A percentile compares a stretch with the other conserved stretches of the same genome.
Evolutionary conservation across 2,113 vertebrate genomes (phyloP).

Genomic region (Halichoeres trimaculatus): DNA sequence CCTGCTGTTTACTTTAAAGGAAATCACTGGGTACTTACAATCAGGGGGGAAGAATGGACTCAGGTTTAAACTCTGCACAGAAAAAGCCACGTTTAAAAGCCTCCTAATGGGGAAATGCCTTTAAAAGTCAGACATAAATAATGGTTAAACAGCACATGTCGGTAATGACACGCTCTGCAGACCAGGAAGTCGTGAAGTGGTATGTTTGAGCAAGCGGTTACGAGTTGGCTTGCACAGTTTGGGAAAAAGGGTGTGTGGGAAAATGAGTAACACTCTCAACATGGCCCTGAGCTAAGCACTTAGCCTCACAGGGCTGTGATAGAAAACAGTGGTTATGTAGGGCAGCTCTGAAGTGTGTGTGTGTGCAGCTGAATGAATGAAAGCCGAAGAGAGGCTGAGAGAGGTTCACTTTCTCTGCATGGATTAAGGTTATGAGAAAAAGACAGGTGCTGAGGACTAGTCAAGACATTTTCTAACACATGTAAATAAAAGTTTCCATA

Average conservation of each 20-base stretch:
- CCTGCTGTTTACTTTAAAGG: slow-evolving; percentile 1
- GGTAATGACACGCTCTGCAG: neutral
- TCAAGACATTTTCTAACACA: neutral
- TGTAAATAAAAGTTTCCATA: neutral
- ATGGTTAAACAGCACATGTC: neutral
- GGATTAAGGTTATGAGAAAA: neutral
- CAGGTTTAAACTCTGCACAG: neutral
- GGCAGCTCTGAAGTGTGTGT: slow-evolving; percentile 17
- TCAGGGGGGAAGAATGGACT: neutral
- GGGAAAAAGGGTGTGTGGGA: slow-evolving; percentile 24
- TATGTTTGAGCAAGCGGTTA: slow-evolving; percentile 6
- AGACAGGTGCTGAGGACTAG: neutral
- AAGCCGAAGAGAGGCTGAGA: neutral
- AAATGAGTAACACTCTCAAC: slow-evolving; percentile 25
- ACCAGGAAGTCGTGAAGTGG: neutral
- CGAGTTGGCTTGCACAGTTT: neutral
- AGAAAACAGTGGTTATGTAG: slow-evolving; percentile 7
- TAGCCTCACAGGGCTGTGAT: neutral
- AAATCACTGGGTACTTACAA: neutral
- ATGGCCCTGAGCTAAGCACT: slow-evolving; percentile 30
- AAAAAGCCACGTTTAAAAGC: neutral
- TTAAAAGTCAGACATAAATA: neutral
- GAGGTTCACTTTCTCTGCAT: neutral
- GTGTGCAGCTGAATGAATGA: slow-evolving; percentile 6
- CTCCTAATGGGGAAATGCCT: neutral